Evolutionary conservation across 2,888 invertebrate species (phyloP), one percentile per base, ranked within the genome.

Genomic region (Oscheius sp.): DNA sequence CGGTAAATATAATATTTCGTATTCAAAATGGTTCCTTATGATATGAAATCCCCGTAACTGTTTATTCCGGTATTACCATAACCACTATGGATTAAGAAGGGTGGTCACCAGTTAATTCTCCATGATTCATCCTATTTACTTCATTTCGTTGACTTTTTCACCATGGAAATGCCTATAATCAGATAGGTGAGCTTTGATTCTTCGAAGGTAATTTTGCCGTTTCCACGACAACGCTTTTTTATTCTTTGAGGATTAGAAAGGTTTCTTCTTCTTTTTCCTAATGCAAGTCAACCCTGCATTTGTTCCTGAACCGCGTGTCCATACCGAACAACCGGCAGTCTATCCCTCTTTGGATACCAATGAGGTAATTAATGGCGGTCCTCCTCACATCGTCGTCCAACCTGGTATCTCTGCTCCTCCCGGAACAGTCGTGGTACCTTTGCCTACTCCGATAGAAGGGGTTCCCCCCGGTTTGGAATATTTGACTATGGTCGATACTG

Each of bases 391-490:
- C 28, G 44, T 44, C 1, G 26, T 44, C 2, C 59, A 59, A 28
- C 59, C 59, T 2, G 59, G 59, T 28, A n/a, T 41, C 9, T 22
- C 44, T n/a, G 44, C 59, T 8, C 59, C 59, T 0, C 59, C 59
- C 1, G 59, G 59, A n/a, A 28, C 59, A 1, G 41, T 59, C 14
- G 17, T 44, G 47, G 28, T 65, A 5, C 65, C 65, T 9, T 22
- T 56, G 6, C 75, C 78, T 6, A 56, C 72, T 2, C 49, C 74
- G 12, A 78, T 77, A 8, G 65, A 49, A 3, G 73, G 70, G 4
- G 74, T 74, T 0, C 74, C 77, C 0, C 41, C 62, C 2, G 77
- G 77, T 8, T 32, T 77, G 17, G 77, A 77, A 59, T 77, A 77
- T 45, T 50, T 77, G 22, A 73, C 73, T n/a, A 66, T 70, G 30